phyloP scores from a whole-genome alignment of 2,797 vertebrate species.

The Liasis olivaceus region DNA sequence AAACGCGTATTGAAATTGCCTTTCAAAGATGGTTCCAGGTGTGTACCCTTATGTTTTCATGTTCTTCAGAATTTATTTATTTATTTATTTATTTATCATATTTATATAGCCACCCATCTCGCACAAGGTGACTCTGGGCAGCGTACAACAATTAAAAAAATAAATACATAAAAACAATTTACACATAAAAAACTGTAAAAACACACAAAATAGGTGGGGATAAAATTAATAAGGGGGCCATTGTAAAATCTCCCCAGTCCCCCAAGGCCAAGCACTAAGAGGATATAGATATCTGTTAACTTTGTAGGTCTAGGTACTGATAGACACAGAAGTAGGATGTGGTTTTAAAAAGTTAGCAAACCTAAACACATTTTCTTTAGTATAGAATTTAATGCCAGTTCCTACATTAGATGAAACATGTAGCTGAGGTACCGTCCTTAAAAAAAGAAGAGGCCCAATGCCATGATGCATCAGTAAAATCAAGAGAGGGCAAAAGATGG shows the following conservation, averaged over 20 bases:
- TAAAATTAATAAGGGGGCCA: too few relatives aligned
- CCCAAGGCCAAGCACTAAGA: not conserved
- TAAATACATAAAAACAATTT: too few relatives aligned
- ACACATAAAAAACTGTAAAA: too few relatives aligned
- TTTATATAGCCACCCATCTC: too few relatives aligned
- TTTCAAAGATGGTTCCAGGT: not conserved
- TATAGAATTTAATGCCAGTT: not conserved
- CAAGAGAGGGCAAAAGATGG: not conserved
- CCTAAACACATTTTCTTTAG: not conserved
- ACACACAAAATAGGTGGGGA: too few relatives aligned
- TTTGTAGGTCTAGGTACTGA: not conserved
- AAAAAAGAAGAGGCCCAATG: not conserved
- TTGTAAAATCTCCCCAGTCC: too few relatives aligned
- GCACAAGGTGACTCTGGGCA: too few relatives aligned
- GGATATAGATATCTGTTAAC: not conserved
- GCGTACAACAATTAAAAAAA: too few relatives aligned
- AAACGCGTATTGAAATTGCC: not conserved
- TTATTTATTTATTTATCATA: too few relatives aligned
- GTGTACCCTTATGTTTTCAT: not conserved
- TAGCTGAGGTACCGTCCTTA: not conserved
- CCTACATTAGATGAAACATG: not conserved
- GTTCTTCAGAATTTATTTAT: not conserved
- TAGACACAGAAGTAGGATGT: not conserved
- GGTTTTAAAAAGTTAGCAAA: not conserved
- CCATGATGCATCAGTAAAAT: not conserved